These are phyloP conservation scores for Arge pagana DNA, from an alignment of 2,888 invertebrate genomes.

Conservation along the genomic window DNA sequence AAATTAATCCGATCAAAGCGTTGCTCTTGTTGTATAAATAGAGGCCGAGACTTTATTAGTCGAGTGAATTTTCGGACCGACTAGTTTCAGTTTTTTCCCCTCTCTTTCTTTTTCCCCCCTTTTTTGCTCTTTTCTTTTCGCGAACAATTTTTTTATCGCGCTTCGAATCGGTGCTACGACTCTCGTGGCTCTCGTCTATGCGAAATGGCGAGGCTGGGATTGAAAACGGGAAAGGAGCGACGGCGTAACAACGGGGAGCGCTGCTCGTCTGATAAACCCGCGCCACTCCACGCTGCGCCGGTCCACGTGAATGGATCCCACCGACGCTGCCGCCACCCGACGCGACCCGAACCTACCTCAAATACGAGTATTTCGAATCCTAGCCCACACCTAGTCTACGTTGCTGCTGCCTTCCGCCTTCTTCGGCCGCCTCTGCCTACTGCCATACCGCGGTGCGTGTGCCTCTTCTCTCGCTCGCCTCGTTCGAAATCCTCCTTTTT, in stretches of 20 bases:
- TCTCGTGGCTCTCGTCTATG: neutral
- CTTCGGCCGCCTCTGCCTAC: neutral
- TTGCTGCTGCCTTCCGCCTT: neutral
- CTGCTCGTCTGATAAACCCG: constrained; percentile 12
- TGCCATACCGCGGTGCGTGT: constrained; percentile 1
- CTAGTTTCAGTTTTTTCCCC: too few species aligned
- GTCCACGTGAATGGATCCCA: constrained; percentile 17
- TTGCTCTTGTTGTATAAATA: too few species aligned
- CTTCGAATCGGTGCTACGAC: too few species aligned
- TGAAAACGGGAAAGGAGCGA: constrained; percentile 7
- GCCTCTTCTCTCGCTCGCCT: neutral
- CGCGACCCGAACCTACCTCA: constrained; percentile 23
- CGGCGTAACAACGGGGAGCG: constrained; percentile 4
- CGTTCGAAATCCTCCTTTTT: neutral
- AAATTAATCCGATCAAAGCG: too few species aligned
- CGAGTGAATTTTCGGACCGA: too few species aligned
- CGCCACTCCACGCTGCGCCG: too few species aligned
- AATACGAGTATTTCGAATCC: constrained; percentile 24
- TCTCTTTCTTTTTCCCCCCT: too few species aligned
- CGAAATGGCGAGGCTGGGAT: neutral
- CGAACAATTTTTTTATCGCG: too few species aligned
- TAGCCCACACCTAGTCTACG: constrained; percentile 17
- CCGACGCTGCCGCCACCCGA: constrained; percentile 7
- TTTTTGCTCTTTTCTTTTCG: too few species aligned
- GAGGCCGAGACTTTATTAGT: too few species aligned